phyloP scores from a whole-genome alignment of 2,797 vertebrate genomes.

The Muraenolepis orangiensis region DNA sequence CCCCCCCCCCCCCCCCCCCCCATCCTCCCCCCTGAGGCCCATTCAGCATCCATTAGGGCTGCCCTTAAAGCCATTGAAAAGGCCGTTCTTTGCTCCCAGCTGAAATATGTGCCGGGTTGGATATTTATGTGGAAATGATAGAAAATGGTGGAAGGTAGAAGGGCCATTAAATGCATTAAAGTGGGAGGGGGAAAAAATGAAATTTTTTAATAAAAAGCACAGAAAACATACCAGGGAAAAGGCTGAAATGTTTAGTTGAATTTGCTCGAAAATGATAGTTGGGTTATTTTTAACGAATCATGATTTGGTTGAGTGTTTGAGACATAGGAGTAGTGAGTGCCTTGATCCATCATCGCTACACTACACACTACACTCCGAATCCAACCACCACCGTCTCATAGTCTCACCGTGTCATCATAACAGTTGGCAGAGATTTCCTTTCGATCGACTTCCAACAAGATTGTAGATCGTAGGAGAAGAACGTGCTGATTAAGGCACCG shows the following conservation, averaged over 20 bases:
- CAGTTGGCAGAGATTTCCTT: conserved; percentile 14
- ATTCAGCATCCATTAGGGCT: conserved; percentile 35
- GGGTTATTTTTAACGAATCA: neutral
- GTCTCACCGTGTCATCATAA: neutral
- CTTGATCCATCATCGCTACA: neutral
- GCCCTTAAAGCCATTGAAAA: conserved; percentile 12
- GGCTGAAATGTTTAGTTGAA: neutral
- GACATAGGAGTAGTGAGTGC: neutral
- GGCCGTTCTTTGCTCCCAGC: conserved; percentile 16
- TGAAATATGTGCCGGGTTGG: conserved; percentile 12
- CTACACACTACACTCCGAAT: neutral
- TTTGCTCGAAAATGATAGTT: neutral
- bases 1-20: too few species aligned
- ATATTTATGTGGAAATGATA: conserved; percentile 7
- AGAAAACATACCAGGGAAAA: neutral
- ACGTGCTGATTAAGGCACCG: conserved; percentile 13
- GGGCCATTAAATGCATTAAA: neutral
- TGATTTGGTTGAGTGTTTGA: neutral
- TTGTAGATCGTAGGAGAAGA: conserved; percentile 15
- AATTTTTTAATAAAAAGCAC: too few species aligned
- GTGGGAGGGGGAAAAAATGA: neutral
- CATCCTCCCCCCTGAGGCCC: conserved; percentile 19
- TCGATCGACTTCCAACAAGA: conserved; percentile 17
- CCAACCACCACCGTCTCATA: neutral
- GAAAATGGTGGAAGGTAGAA: conserved; percentile 5